Base-by-base conservation (phyloP, 2,888 invertebrate species). In the Balanococcus diminutus region DNA sequence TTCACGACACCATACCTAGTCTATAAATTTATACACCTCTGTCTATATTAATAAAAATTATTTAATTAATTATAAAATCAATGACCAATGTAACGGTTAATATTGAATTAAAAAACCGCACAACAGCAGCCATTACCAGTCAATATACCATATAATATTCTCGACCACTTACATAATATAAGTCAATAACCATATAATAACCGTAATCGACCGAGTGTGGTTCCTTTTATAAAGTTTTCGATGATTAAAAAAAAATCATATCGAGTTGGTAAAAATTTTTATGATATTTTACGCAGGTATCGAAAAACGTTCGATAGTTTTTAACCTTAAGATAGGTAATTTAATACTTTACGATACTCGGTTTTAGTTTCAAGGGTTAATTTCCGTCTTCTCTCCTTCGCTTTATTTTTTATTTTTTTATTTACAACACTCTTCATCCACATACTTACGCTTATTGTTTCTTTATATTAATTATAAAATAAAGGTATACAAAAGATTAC, bases 181-280 rank as follows among this genome's bases (percentile, higher is more conserved):
- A 56, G 56, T 56, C 56, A 56, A 56, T 56, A 56, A 56, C 56
- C 56, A 56, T 56, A 56, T 56, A 56, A 56, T 56, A 56, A 56
- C 56, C 56, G 22, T 56, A 56, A 56, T 56, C 56, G 56, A 56
- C 22, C 56, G 56, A 56, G 56, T 56, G 56, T 56, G 56, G 56
- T 56, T 56, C 56, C 56, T 56, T 56, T 56, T 56, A 42, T 42
- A 42, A 42, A 36, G 36, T 42, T 42, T 42, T 42, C 42, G 42
- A 22, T 56, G 56, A 56, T 56, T 56, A 56, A 56, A 56, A 56
- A 56, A 56, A 56, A 56, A 56, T 56, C 56, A 56, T 22, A 56
- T 56, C 56, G 56, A 56, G 56, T 56, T 56, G 19, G 56, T 56
- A 42, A 56, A n/a, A 56, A 56, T 56, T 56, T 56, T 56, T 56